Evolutionary conservation across 2,888 invertebrate species (phyloP).

Genomic region (Acrocera orbiculus): DNA sequence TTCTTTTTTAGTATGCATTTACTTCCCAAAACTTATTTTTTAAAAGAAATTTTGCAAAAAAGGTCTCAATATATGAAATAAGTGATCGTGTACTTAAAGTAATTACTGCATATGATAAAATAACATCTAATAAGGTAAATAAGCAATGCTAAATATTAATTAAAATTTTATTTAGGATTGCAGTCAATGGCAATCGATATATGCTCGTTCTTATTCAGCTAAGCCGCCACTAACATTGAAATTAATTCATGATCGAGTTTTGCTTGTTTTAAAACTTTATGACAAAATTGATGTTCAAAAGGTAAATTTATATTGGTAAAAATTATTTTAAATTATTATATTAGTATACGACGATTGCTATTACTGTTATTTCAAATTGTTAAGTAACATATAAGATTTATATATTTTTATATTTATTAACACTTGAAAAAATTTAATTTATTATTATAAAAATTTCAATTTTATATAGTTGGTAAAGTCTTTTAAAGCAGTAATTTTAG

Average conservation of each 20-base stretch:
- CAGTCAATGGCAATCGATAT: slow-evolving; percentile 38
- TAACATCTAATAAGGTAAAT: slow-evolving; percentile 66
- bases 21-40: too few species aligned
- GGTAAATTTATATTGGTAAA: slow-evolving; percentile 41
- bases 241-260: slow-evolving; percentile 71
- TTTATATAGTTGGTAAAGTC: background rate
- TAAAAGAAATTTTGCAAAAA: slow-evolving; percentile 27
- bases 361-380: too few species aligned
- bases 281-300: slow-evolving; percentile 90
- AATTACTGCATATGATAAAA: slow-evolving; percentile 76
- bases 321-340: background rate
- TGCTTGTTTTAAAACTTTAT: slow-evolving; percentile 90
- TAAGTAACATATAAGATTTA: background rate
- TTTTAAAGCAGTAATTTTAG: background rate
- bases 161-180: slow-evolving; percentile 18
- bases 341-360: too few species aligned
- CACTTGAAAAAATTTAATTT: too few species aligned
- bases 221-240: slow-evolving; percentile 65
- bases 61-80: slow-evolving; percentile 46
- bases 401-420: too few species aligned
- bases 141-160: slow-evolving; percentile 13
- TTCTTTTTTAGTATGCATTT: too few species aligned
- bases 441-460: too few species aligned
- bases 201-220: slow-evolving; percentile 48
- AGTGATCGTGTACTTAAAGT: slow-evolving; percentile 72